Evolutionary conservation across 1,140 invertebrate genomes (phyloP).

Genomic region (Popillia japonica): DNA sequence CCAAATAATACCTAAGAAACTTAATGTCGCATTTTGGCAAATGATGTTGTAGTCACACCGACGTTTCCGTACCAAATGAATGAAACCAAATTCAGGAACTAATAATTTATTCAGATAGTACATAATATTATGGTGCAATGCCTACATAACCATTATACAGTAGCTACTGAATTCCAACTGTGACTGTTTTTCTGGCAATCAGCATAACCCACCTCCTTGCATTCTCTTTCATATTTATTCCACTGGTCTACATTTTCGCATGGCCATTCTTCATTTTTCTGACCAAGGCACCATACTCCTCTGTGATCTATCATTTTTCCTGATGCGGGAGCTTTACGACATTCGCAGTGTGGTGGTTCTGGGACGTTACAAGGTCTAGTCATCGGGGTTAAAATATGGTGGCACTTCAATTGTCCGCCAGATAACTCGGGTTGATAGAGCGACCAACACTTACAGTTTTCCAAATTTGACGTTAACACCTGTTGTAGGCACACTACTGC

Average conservation of each 20-base stretch:
- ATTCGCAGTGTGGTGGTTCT: background rate
- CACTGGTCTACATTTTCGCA: constrained; percentile 3
- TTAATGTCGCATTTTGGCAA: no score
- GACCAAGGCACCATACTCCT: background rate
- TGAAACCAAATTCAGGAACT: no score
- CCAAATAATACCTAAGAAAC: no score
- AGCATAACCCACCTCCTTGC: background rate
- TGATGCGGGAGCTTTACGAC: background rate
- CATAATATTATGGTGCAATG: no score
- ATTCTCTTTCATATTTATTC: background rate
- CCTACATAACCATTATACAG: background rate
- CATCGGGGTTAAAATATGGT: background rate
- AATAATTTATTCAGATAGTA: no score
- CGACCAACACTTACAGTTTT: background rate
- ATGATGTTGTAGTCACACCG: no score
- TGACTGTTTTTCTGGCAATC: background rate
- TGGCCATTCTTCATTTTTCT: background rate
- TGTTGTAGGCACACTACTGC: background rate
- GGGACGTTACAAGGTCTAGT: background rate
- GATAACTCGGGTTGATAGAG: background rate
- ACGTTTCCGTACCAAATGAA: no score
- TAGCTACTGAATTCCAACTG: background rate
- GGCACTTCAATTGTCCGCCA: background rate
- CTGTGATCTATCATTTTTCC: background rate
- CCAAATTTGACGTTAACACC: background rate